phyloP scores from a whole-genome alignment of 1,140 invertebrate species.

The Leptopilina clavipes region DNA sequence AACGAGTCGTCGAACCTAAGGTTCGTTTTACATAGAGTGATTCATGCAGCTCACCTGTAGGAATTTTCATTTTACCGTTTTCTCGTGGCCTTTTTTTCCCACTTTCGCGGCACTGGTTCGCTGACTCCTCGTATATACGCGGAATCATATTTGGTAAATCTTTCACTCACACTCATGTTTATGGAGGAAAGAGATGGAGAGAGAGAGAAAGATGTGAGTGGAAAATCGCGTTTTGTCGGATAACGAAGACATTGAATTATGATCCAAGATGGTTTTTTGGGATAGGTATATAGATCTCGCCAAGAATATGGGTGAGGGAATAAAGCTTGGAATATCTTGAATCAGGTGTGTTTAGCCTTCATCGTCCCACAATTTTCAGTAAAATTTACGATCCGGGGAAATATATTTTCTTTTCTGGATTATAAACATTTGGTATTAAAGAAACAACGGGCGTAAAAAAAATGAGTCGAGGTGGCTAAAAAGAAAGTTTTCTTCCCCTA shows the following conservation, averaged over 20 bases:
- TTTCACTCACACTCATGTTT: conserved; percentile 31
- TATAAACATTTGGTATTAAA: neutral
- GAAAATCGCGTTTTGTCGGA: conserved; percentile 27
- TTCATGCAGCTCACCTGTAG: conserved; percentile 17
- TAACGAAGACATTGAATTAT: conserved; percentile 34
- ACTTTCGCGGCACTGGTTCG: conserved; percentile 30
- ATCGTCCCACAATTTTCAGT: neutral
- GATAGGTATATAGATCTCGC: conserved; percentile 5
- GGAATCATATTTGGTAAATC: conserved; percentile 18
- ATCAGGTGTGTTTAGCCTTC: neutral
- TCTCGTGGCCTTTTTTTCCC: neutral
- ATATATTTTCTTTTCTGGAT: neutral
- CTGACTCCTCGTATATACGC: neutral
- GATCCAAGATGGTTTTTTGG: conserved; percentile 27
- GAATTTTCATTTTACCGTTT: conserved; percentile 34
- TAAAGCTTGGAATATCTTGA: neutral
- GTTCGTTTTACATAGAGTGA: conserved; percentile 21
- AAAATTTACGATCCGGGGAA: neutral
- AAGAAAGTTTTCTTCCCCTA: too few species aligned
- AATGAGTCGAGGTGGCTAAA: too few species aligned
- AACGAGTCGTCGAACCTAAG: conserved; percentile 50
- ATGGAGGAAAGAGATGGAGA: neutral
- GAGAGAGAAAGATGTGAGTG: conserved; percentile 11
- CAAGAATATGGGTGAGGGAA: neutral
- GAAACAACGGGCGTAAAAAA: too few species aligned